phyloP scores from a whole-genome alignment of 2,888 invertebrate species.

The Drosophila testacea region DNA sequence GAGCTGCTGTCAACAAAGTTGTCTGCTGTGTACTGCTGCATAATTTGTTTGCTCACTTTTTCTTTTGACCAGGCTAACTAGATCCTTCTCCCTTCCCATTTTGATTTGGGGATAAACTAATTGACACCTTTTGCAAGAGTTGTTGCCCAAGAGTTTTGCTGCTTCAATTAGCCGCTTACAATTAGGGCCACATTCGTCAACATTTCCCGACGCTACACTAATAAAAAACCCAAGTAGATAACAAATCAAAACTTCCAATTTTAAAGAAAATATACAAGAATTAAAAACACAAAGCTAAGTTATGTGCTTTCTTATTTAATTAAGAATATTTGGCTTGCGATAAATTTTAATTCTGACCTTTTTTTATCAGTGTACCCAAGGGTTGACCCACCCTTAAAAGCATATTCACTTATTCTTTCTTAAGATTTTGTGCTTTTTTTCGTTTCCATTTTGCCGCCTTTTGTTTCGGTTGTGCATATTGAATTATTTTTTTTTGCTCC shows the following conservation, averaged over 20 bases:
- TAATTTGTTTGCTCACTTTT: conserved; percentile 35
- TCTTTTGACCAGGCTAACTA: neutral
- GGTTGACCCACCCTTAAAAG: conserved; percentile 19
- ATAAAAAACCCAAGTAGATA: no score
- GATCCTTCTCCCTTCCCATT: neutral
- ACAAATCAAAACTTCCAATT: no score
- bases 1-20: conserved; percentile 36
- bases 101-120: conserved; percentile 3
- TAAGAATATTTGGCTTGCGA: no score
- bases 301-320: no score
- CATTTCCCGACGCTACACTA: conserved; percentile 4
- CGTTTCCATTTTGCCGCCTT: conserved; percentile 21
- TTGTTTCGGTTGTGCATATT: conserved; percentile 34
- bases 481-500: conserved; percentile 37
- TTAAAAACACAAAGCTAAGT: no score
- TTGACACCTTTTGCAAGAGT: conserved; percentile 8
- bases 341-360: no score
- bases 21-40: neutral
- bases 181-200: conserved; percentile 53
- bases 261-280: no score
- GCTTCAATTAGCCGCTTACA: conserved; percentile 62
- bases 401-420: neutral
- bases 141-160: conserved; percentile 27
- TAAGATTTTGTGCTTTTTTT: conserved; percentile 23
- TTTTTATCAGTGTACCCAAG: neutral